These are phyloP conservation scores for Dione vanillae DNA, from an alignment of 2,888 invertebrate genomes.

Conservation along the genomic window DNA sequence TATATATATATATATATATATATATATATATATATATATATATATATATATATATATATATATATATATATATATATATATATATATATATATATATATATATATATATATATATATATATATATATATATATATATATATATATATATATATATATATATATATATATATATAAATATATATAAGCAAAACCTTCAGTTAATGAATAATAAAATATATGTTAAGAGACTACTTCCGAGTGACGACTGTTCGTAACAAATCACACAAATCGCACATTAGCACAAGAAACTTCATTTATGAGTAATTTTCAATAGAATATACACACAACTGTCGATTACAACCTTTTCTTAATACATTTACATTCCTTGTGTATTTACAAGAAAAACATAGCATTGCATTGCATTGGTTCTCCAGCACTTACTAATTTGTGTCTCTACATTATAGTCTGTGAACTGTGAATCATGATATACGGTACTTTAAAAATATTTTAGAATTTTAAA, in stretches of 20 bases:
- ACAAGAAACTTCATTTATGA: conserved; percentile 26
- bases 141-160: too few species aligned
- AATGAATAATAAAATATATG: too few species aligned
- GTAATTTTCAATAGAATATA: conserved; percentile 23
- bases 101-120: too few species aligned
- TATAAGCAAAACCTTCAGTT: too few species aligned
- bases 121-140: too few species aligned
- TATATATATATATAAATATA: too few species aligned
- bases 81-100: too few species aligned
- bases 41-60: too few species aligned
- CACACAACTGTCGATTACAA: conserved; percentile 20
- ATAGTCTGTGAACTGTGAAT: conserved; percentile 51
- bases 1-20: too few species aligned
- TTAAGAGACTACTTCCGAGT: conserved; percentile 1
- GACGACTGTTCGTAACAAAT: conserved; percentile 28
- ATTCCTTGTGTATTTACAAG: conserved; percentile 63
- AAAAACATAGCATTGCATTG: conserved; percentile 63
- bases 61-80: too few species aligned
- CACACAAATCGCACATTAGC: conserved; percentile 18
- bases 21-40: too few species aligned
- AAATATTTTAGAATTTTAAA: neutral
- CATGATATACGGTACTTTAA: conserved; percentile 56
- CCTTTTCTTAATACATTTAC: conserved; percentile 6
- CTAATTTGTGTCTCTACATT: conserved; percentile 74
- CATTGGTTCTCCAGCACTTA: conserved; percentile 60